These are phyloP conservation scores for Calidris pygmaea DNA, from an alignment of 2,113 vertebrate species.

Conservation along the genomic window DNA sequence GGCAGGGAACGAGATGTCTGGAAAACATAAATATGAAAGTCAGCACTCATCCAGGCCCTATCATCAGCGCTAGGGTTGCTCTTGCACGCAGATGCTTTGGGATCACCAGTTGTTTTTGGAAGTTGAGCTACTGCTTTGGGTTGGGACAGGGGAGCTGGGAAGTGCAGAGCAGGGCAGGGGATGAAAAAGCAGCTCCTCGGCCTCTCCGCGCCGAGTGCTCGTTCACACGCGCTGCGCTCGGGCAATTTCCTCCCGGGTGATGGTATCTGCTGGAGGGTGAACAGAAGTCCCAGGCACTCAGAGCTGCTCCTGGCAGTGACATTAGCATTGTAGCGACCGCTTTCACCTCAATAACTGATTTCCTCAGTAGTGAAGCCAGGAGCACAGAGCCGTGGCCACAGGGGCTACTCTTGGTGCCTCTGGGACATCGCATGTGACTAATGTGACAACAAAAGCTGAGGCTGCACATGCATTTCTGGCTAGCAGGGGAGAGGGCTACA, in stretches of 20 bases:
- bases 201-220: not conserved
- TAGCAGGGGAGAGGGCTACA: not conserved
- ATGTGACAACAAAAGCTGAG: not conserved
- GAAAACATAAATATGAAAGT: not conserved
- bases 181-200: not conserved
- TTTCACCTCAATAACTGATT: not conserved
- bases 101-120: not conserved
- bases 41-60: not conserved
- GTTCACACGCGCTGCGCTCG: rapidly evolving
- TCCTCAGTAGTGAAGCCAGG: not conserved
- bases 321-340: not conserved
- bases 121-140: not conserved
- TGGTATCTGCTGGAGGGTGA: not conserved
- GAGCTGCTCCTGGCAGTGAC: not conserved
- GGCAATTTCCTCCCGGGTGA: not conserved
- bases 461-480: not conserved
- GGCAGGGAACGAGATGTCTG: constrained; percentile 1
- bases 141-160: not conserved
- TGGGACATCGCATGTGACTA: not conserved
- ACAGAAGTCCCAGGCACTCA: not conserved
- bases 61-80: not conserved
- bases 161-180: not conserved
- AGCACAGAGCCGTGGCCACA: not conserved
- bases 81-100: not conserved
- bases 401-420: not conserved